Evolutionary conservation across 2,113 vertebrate species (phyloP).

Genomic region (Castor canadensis): DNA sequence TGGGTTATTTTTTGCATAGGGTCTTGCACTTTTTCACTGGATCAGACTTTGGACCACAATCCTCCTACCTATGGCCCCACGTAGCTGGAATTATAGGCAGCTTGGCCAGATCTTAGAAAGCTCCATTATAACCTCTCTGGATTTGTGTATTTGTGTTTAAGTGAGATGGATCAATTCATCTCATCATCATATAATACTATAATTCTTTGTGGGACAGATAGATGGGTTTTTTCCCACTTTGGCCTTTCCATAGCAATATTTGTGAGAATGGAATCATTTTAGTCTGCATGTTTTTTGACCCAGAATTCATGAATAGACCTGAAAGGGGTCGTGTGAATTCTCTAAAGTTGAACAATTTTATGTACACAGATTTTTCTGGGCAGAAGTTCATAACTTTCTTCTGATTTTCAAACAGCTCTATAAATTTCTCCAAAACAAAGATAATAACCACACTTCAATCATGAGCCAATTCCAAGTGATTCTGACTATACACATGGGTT

Average conservation of each 20-base stretch:
- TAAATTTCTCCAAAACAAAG: not conserved
- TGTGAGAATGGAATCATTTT: slow-evolving; percentile 28
- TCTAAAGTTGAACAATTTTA: not conserved
- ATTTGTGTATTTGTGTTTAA: slow-evolving; percentile 42
- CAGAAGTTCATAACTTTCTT: not conserved
- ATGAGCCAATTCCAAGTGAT: slow-evolving; percentile 3
- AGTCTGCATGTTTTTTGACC: not conserved
- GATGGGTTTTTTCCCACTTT: not conserved
- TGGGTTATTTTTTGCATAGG: no score
- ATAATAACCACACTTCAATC: not conserved
- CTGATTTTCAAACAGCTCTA: slow-evolving; percentile 20
- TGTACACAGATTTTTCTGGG: not conserved
- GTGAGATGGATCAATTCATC: not conserved
- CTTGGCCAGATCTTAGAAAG: no score
- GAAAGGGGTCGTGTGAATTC: not conserved
- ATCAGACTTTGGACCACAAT: no score
- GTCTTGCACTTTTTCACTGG: no score
- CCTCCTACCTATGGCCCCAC: no score
- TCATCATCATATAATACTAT: not conserved
- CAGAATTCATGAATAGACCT: not conserved
- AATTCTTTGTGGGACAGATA: not conserved
- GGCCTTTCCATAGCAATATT: not conserved
- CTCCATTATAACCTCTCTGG: not conserved
- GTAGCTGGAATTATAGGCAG: no score
- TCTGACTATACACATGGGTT: not conserved